phyloP scores from a whole-genome alignment of 1,140 invertebrate genomes.

The Leptinotarsa undecemlineata region DNA sequence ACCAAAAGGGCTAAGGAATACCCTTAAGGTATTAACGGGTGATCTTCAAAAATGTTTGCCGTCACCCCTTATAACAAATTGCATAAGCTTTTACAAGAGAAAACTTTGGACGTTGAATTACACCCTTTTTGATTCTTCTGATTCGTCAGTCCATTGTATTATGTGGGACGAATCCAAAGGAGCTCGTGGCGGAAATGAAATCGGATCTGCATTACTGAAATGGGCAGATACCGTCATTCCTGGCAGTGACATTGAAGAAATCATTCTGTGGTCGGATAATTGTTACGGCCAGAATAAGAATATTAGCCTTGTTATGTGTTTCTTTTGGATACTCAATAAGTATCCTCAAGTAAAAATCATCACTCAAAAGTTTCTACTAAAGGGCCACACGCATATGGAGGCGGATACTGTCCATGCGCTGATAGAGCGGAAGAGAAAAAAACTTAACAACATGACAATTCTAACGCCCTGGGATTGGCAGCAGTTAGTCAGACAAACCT shows the following conservation, averaged over 20 bases:
- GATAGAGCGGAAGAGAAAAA: slow-evolving; percentile 10
- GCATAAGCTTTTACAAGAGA: slow-evolving; percentile 8
- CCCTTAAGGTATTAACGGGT: slow-evolving; percentile 1
- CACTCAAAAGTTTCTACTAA: slow-evolving; percentile 7
- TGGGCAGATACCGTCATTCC: slow-evolving; percentile 3
- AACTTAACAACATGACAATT: slow-evolving; percentile 11
- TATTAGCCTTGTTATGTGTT: slow-evolving; percentile 14
- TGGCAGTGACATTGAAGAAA: slow-evolving; percentile 2
- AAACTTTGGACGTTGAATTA: slow-evolving; percentile 18
- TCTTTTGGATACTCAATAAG: slow-evolving; percentile 3
- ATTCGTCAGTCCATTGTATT: slow-evolving; percentile 5
- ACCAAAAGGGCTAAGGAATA: slow-evolving; percentile 14
- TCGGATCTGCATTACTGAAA: slow-evolving; percentile 7
- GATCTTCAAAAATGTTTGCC: slow-evolving; percentile 11
- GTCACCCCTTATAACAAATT: slow-evolving; percentile 11
- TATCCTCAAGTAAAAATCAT: slow-evolving; percentile 11
- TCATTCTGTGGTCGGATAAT: slow-evolving; percentile 10
- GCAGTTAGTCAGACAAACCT: slow-evolving; percentile 6
- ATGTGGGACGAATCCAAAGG: slow-evolving; percentile 18
- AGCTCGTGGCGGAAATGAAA: slow-evolving; percentile 5
- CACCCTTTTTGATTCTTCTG: not conserved
- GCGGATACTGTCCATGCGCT: slow-evolving; percentile 4
- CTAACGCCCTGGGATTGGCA: slow-evolving; percentile 11
- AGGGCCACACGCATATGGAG: slow-evolving; percentile 13
- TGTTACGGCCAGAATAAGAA: slow-evolving; percentile 17